Conservation (phyloP, 2,888 invertebrate genomes). For the Trachelus stipa region DNA sequence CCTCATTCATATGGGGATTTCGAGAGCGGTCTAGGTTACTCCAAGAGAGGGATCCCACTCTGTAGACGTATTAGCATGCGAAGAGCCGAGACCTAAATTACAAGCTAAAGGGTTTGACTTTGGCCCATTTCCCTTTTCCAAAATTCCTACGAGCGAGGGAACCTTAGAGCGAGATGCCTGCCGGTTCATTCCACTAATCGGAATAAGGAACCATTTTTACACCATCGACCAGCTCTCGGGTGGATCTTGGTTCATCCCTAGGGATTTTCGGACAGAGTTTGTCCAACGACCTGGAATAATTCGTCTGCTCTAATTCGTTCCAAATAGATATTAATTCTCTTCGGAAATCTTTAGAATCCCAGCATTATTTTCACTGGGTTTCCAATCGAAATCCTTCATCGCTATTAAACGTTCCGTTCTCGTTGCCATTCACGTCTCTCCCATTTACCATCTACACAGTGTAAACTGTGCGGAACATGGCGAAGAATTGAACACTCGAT, state of each 20-base stretch:
- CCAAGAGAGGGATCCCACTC: not conserved
- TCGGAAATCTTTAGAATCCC: not conserved
- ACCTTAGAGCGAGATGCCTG: not conserved
- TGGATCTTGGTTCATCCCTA: not conserved
- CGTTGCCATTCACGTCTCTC: not conserved
- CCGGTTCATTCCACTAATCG: not conserved
- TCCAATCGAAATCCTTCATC: not conserved
- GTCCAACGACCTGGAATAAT: not conserved
- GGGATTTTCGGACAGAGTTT: not conserved
- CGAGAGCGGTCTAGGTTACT: constrained; percentile 1
- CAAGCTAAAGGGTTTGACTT: constrained; percentile 5
- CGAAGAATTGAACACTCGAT: not conserved
- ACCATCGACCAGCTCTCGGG: not conserved
- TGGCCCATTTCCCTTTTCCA: not conserved
- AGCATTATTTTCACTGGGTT: not conserved
- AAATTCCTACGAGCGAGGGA: not conserved
- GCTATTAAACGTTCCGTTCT: not conserved
- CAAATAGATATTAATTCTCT: not conserved
- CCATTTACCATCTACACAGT: not conserved
- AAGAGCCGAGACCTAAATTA: constrained; percentile 5
- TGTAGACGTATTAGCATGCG: not conserved
- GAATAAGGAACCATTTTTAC: not conserved
- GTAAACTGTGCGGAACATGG: not conserved
- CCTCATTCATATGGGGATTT: constrained; percentile 2
- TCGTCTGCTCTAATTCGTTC: not conserved